Evolutionary conservation across 2,113 vertebrate genomes (phyloP).

Genomic region (Sinosuthora webbiana): DNA sequence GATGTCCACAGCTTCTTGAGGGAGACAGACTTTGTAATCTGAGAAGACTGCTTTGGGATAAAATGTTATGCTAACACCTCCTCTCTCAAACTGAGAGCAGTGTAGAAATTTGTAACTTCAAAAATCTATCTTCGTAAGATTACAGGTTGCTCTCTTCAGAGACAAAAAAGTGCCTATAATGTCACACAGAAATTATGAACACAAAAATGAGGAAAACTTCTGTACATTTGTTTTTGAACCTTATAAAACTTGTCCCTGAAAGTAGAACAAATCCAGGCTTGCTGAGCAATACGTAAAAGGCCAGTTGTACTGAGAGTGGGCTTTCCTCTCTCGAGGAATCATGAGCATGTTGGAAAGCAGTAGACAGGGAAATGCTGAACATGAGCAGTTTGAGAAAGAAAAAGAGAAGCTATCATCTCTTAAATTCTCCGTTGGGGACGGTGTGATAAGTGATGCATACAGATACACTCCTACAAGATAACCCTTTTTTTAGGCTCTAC

Average conservation of each 20-base stretch:
- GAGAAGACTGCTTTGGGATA: neutral
- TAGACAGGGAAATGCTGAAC: neutral
- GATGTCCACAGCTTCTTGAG: neutral
- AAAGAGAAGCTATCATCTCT: neutral
- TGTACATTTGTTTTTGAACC: neutral
- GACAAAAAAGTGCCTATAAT: neutral
- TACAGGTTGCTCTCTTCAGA: neutral
- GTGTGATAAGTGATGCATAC: constrained; percentile 26
- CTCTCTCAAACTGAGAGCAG: neutral
- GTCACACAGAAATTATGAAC: neutral
- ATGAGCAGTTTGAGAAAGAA: neutral
- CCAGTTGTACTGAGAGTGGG: neutral
- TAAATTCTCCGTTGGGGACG: neutral
- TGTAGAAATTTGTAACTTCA: neutral
- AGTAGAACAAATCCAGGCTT: neutral
- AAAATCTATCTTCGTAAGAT: neutral
- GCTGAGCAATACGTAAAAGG: neutral
- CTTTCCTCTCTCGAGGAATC: constrained; percentile 29
- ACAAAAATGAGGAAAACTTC: neutral
- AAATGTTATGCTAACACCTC: neutral
- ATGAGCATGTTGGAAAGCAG: neutral
- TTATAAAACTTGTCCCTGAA: neutral
- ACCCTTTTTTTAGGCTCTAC: constrained; percentile 39
- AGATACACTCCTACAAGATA: constrained; percentile 42
- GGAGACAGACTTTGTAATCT: neutral